phyloP scores from a whole-genome alignment of 2,888 invertebrate species.

The Drosophila peninsularis region DNA sequence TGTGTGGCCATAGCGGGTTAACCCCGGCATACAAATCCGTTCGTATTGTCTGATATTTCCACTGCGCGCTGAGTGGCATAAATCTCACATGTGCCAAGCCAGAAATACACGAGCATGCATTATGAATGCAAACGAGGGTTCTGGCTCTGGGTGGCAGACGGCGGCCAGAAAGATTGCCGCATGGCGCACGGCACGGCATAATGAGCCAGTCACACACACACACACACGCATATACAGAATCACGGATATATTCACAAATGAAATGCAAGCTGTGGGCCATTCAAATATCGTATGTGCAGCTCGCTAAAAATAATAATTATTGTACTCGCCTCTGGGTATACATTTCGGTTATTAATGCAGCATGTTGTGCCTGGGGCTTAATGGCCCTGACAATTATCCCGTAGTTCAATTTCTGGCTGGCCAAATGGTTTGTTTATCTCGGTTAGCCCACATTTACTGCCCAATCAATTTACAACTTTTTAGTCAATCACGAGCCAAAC shows the following conservation, averaged over 20 bases:
- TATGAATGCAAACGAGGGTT: slow-evolving; percentile 53
- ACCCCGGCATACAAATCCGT: slow-evolving; percentile 52
- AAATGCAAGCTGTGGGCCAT: slow-evolving; percentile 15
- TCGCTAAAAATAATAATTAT: background rate
- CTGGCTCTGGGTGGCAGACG: slow-evolving; percentile 27
- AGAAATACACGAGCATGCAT: slow-evolving; percentile 24
- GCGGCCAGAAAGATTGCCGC: slow-evolving; percentile 9
- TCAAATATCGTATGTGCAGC: background rate
- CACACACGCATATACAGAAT: slow-evolving; percentile 23
- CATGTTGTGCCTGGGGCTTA: background rate
- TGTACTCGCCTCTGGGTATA: background rate
- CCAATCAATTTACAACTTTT: slow-evolving; percentile 68
- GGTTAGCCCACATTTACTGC: slow-evolving; percentile 44
- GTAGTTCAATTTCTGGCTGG: slow-evolving; percentile 30
- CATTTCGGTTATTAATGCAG: background rate
- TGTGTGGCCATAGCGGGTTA: slow-evolving; percentile 7
- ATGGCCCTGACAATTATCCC: slow-evolving; percentile 22
- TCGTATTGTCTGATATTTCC: slow-evolving; percentile 60
- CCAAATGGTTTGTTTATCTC: slow-evolving; percentile 57
- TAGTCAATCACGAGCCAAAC: slow-evolving; percentile 68
- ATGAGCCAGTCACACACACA: slow-evolving; percentile 27
- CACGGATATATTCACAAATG: background rate
- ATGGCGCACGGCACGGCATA: slow-evolving; percentile 36
- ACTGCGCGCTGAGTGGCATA: slow-evolving; percentile 57
- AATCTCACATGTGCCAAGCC: slow-evolving; percentile 54